Base-by-base conservation (phyloP, 2,888 invertebrate genomes). In the Barypeithes pellucidus region DNA sequence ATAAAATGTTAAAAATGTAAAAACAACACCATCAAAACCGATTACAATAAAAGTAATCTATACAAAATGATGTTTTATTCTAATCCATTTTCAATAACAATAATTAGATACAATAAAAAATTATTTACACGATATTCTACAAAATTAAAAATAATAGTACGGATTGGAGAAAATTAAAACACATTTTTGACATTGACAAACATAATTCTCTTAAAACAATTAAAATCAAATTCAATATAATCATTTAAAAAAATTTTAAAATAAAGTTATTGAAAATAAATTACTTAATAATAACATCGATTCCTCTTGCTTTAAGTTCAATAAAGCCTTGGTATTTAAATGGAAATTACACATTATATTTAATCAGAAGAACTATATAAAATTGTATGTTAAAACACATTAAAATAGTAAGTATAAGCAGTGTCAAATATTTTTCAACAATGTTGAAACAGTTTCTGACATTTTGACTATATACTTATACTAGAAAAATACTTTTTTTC, bases 331-430 rank as follows among this genome's bases (percentile, higher is more conserved):
- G 78, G 79, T 79, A 77, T 70, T 59, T 54, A 54, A 33, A 29
- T 70, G 72, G 72, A 77, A 76, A 75, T 76, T 78, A 77, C 69
- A 66, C 50, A 68, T 75, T 75, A 76, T 78, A 75, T 61, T 61
- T 45, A 45, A 61, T 45, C 61, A 24, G 14, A 45, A 61, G 16
- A 70, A 59, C 41, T 67, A 67, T 41, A 75, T 41, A 75, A 68
- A 75, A 59, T 39, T 74, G 47, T 76, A 81, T 81, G 79, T 81
- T 82, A 82, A 82, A 82, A 82, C 81, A 82, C 82, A 81, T 83
- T 81, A 77, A 80, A 81, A 80, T 73, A 67, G 60, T 77, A 57
- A 75, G 76, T 78, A 78, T 76, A 79, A 80, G 80, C 76, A 77
- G 75, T 73, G 78, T 78, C 77, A 76, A 77, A 74, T 59, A 24